Evolutionary conservation across 2,888 invertebrate genomes (phyloP).

Genomic region (Nomada goodeniana): DNA sequence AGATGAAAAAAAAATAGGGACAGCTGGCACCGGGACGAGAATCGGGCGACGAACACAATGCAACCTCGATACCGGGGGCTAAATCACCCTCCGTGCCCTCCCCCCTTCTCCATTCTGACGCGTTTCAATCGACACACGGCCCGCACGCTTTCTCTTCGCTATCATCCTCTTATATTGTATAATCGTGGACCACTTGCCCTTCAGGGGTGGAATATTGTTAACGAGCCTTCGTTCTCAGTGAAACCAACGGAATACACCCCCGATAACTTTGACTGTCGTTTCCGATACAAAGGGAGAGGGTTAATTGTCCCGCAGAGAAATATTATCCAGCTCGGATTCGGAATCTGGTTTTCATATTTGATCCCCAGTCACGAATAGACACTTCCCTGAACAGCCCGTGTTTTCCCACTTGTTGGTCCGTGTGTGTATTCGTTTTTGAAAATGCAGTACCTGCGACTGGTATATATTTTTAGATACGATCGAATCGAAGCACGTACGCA

Average conservation of each 20-base stretch:
- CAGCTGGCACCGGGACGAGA: slow-evolving; percentile 72
- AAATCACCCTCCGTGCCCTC: slow-evolving; percentile 29
- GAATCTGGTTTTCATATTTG: too few species aligned
- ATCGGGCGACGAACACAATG: slow-evolving; percentile 66
- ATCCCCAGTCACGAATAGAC: neutral
- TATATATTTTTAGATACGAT: neutral
- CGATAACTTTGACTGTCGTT: slow-evolving; percentile 5
- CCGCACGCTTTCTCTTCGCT: slow-evolving; percentile 55
- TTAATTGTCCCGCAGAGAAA: slow-evolving; percentile 7
- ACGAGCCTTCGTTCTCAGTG: slow-evolving; percentile 30
- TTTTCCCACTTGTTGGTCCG: neutral
- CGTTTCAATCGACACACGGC: slow-evolving; percentile 57
- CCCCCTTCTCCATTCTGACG: slow-evolving; percentile 10
- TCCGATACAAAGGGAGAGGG: neutral
- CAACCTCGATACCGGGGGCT: slow-evolving; percentile 50
- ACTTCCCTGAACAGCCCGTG: neutral
- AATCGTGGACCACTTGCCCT: slow-evolving; percentile 51
- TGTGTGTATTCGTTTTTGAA: too few species aligned
- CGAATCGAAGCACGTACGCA: neutral
- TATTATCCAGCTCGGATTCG: slow-evolving; percentile 11
- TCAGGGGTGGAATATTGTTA: slow-evolving; percentile 48
- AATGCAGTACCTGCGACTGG: neutral
- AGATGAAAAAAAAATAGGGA: slow-evolving; percentile 61
- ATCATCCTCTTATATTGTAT: slow-evolving; percentile 62
- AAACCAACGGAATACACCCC: neutral